Evolutionary conservation across 2,113 vertebrate species (phyloP).

Genomic region (Epinephelus cyanopodus): DNA sequence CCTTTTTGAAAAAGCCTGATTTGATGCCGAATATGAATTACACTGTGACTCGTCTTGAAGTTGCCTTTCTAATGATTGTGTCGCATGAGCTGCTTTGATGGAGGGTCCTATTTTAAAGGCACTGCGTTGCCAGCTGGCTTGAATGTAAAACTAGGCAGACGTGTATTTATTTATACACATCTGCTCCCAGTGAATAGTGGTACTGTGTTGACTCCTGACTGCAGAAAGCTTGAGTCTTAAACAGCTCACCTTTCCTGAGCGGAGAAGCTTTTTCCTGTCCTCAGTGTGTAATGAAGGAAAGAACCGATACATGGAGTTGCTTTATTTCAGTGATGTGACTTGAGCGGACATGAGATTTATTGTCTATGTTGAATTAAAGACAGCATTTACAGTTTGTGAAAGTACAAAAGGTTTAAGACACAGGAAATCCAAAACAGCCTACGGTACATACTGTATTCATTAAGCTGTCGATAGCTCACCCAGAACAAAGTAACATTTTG

Average conservation of each 20-base stretch:
- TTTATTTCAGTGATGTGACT: conserved; percentile 42
- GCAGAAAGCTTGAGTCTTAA: conserved; percentile 13
- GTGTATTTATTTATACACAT: conserved; percentile 41
- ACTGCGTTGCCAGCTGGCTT: conserved; percentile 50
- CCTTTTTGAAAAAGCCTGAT: conserved; percentile 33
- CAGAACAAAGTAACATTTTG: neutral
- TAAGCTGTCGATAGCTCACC: conserved; percentile 7
- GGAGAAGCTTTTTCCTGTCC: conserved; percentile 13
- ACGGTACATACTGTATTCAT: neutral
- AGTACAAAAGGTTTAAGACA: conserved; percentile 35
- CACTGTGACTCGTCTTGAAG: conserved; percentile 79
- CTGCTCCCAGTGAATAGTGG: conserved; percentile 19
- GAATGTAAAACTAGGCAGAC: conserved; percentile 76
- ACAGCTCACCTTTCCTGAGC: conserved; percentile 6
- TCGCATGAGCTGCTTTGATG: conserved; percentile 53
- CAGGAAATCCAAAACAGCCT: conserved; percentile 27
- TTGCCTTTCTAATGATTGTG: conserved; percentile 77
- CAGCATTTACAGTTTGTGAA: conserved; percentile 38
- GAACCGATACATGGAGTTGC: neutral
- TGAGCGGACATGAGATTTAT: conserved; percentile 34
- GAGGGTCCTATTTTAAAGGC: conserved; percentile 38
- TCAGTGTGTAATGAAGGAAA: conserved; percentile 22
- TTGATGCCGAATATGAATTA: conserved; percentile 57
- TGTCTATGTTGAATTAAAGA: neutral
- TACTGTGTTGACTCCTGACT: conserved; percentile 14